Conservation (phyloP, 2,888 invertebrate species). For the Ophioninae sp. region DNA sequence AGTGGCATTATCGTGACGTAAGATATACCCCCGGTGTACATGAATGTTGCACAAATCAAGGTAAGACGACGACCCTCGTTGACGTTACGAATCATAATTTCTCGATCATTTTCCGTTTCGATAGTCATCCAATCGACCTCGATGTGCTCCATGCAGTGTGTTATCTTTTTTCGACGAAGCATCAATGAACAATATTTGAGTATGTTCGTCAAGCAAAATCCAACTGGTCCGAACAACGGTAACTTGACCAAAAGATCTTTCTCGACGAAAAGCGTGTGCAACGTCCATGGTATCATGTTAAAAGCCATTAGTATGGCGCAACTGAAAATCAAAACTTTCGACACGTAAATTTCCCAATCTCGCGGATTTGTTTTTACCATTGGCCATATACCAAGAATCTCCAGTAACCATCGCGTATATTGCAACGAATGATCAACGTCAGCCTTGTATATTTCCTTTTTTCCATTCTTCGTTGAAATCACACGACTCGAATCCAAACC, state of each 20-base stretch:
- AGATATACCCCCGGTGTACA: constrained; percentile 39
- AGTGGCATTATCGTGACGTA: constrained; percentile 49
- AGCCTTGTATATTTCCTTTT: neutral
- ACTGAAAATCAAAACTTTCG: neutral
- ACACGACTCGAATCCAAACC: neutral
- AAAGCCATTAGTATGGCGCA: constrained; percentile 46
- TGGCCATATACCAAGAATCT: constrained; percentile 49
- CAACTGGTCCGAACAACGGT: constrained; percentile 39
- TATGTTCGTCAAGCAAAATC: constrained; percentile 44
- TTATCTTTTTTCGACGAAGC: constrained; percentile 18
- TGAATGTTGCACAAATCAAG: constrained; percentile 32
- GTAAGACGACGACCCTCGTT: constrained; percentile 16
- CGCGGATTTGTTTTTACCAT: constrained; percentile 40
- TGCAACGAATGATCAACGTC: constrained; percentile 27
- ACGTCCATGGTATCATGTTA: constrained; percentile 33
- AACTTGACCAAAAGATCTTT: constrained; percentile 21
- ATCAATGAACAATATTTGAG: constrained; percentile 45
- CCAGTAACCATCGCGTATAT: constrained; percentile 28
- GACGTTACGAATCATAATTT: neutral
- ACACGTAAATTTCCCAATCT: constrained; percentile 22
- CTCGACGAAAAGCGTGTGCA: constrained; percentile 38
- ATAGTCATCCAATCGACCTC: constrained; percentile 56
- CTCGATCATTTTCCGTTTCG: constrained; percentile 2
- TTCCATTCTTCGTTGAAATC: neutral
- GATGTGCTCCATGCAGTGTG: constrained; percentile 44